Base-by-base conservation (phyloP, 2,888 invertebrate genomes). In the Lycocerus yunnanus region DNA sequence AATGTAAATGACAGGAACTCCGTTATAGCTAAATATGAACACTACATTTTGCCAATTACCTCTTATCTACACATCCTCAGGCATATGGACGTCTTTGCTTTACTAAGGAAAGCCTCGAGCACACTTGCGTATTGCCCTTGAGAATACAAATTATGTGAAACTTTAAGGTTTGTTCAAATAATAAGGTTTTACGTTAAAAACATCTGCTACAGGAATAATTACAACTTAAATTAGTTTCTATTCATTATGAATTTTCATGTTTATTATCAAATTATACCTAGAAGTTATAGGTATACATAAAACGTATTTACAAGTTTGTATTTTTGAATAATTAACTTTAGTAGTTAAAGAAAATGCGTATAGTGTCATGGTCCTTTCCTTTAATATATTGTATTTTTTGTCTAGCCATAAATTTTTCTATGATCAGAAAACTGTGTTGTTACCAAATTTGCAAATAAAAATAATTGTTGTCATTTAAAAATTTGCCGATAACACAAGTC, bases 121-220 rank as follows among this genome's bases (percentile, higher is more conserved):
- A 59, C 68, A 73, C 69, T 43, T 15, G 58, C 69, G 73, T 73
- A 66, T 43, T 43, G 66, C 66, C 65, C 69, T 73, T 73, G 69
- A 73, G 67, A 69, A 73, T 67, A 73, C 69, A 73, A 73, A 73
- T 73, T 73, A 73, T 65, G 66, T 73, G 66, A 73, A 73, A 69
- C 66, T 60, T 43, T 73, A 58, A 68, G 73, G 73, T 73, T 69
- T 21, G 66, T 69, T 73, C 73, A 73, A 73, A 73, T 73, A 73
- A 73, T 69, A 66, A 73, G 73, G 66, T 73, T 63, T 69, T 66
- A 59, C 73, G 73, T 73, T 73, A 69, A 69, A 69, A 66, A 73
- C 73, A 73, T 69, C 73, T 69, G 73, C 66, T 73, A 69, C 73
- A 69, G 59, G 66, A 73, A 73, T 73, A 66, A 69, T 66, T 69